Percentiles rank a stretch among this genome's conserved stretches.
Evolutionary conservation across 2,797 vertebrate genomes (phyloP).

Genomic region (Lemur catta): DNA sequence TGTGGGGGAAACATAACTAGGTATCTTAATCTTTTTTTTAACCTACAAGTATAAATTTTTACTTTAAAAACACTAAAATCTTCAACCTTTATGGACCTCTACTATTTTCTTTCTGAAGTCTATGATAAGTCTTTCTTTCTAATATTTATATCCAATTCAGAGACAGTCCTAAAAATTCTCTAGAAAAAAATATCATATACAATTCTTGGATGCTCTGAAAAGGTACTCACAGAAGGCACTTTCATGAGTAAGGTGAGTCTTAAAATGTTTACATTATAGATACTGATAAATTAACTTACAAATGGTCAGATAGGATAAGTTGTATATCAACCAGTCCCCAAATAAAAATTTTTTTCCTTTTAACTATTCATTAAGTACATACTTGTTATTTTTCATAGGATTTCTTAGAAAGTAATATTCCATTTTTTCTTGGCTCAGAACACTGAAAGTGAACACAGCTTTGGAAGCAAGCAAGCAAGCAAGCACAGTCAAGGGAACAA

Average conservation of each 20-base stretch:
- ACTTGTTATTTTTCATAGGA: background rate
- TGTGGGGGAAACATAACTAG: background rate
- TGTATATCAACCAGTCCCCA: background rate
- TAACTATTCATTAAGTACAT: background rate
- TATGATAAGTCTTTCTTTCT: background rate
- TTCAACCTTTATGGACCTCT: background rate
- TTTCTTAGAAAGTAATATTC: background rate
- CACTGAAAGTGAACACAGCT: background rate
- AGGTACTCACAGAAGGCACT: background rate
- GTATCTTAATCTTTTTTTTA: background rate
- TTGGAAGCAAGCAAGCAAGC: background rate
- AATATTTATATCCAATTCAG: background rate
- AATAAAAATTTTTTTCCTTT: background rate
- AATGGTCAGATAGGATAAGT: background rate
- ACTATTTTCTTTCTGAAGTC: background rate
- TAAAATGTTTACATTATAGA: background rate
- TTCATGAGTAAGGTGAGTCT: background rate
- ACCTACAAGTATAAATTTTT: background rate
- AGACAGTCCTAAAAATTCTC: background rate
- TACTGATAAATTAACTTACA: background rate
- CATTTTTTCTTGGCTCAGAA: background rate
- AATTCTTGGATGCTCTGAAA: background rate
- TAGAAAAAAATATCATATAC: constrained; percentile 2
- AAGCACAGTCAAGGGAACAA: background rate
- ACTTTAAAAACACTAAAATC: background rate